phyloP scores from a whole-genome alignment of 1,140 invertebrate species.

The Heliconius himera region DNA sequence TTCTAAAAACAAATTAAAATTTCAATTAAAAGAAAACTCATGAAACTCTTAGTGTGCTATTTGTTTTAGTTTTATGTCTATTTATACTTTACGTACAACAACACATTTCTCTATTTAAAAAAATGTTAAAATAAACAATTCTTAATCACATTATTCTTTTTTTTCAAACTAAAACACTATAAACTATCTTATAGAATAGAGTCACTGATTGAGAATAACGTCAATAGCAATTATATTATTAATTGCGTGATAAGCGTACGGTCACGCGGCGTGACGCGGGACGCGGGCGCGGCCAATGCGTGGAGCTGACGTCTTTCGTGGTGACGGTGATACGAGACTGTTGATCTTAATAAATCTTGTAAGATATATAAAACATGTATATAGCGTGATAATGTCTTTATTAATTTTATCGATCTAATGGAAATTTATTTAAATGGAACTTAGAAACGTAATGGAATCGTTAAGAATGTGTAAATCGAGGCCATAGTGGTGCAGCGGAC shows the following conservation, averaged over 20 bases:
- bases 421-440: neutral
- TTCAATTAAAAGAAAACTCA: too few relatives aligned
- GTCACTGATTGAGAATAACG: neutral
- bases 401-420: neutral
- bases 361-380: slow-evolving; percentile 30
- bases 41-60: too few relatives aligned
- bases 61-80: too few relatives aligned
- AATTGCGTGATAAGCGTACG: slow-evolving; percentile 18
- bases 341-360: slow-evolving; percentile 45
- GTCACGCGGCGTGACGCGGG: slow-evolving; percentile 44
- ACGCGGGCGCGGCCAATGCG: slow-evolving; percentile 43
- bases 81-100: too few relatives aligned
- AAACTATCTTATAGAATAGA: neutral
- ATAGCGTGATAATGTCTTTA: slow-evolving; percentile 38
- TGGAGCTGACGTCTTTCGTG: slow-evolving; percentile 45
- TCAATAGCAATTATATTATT: slow-evolving; percentile 21
- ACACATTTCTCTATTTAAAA: too few relatives aligned
- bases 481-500: too few relatives aligned
- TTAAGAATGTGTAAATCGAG: too few relatives aligned
- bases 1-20: too few relatives aligned
- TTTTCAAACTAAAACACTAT: neutral
- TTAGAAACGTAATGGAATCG: too few relatives aligned
- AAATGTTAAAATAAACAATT: neutral
- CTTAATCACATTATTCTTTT: neutral
- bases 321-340: slow-evolving; percentile 41